A percentile compares a stretch with the other conserved stretches of the same genome.
Conservation (phyloP, 2,888 invertebrate species). For the Noctua comes region DNA sequence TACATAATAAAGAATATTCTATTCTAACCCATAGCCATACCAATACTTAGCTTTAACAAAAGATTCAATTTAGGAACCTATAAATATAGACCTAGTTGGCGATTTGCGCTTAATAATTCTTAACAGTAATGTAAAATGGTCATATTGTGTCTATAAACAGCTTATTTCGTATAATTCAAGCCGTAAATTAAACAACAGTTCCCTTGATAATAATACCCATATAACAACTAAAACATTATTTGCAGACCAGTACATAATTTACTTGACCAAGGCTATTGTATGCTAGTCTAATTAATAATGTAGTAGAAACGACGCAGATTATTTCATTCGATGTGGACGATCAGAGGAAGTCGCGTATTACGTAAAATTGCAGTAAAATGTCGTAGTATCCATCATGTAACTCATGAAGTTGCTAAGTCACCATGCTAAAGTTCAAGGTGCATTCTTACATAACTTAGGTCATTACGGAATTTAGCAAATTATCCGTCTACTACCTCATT, state of each 20-base stretch:
- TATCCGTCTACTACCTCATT: too few species aligned
- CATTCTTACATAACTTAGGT: slow-evolving; percentile 22
- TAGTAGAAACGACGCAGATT: slow-evolving; percentile 27
- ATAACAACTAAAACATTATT: slow-evolving; percentile 26
- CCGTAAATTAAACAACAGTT: slow-evolving; percentile 3
- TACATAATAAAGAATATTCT: too few species aligned
- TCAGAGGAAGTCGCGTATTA: slow-evolving; percentile 54
- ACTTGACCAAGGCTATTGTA: slow-evolving; percentile 41
- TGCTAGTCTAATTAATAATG: slow-evolving; percentile 36
- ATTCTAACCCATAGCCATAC: too few species aligned
- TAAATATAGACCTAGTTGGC: background rate
- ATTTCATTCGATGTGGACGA: slow-evolving; percentile 31
- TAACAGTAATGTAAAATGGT: background rate
- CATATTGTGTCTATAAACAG: background rate
- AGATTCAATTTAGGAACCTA: background rate
- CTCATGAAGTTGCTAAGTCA: slow-evolving; percentile 6
- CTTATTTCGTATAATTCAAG: background rate
- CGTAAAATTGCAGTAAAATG: slow-evolving; percentile 41
- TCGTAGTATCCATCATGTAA: slow-evolving; percentile 32
- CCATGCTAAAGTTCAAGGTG: slow-evolving; percentile 48
- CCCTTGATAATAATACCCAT: background rate
- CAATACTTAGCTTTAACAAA: background rate
- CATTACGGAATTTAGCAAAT: background rate
- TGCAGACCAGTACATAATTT: slow-evolving; percentile 30
- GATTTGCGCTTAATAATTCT: background rate